Evolutionary conservation across 92 coral and sea anemone species (phyloP).

Genomic region (Nematostella vectensis): DNA sequence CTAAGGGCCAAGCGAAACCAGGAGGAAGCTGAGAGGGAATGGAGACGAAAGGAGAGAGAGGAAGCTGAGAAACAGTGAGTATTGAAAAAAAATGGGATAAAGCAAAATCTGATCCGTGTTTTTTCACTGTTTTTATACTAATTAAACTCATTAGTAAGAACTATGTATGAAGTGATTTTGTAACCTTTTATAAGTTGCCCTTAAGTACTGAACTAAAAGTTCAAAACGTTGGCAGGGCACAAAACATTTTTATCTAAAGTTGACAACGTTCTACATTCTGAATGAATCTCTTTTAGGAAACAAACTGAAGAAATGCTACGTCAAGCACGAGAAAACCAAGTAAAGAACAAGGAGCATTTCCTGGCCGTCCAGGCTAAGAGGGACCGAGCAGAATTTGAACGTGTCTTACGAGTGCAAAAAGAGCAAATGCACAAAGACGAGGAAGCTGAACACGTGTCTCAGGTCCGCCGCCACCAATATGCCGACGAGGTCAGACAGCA

Average conservation of each 20-base stretch:
- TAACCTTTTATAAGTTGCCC: too few species aligned
- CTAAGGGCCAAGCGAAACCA: slow-evolving; percentile 92
- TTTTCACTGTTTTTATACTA: too few species aligned
- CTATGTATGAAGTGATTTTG: too few species aligned
- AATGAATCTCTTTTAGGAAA: slow-evolving; percentile 46
- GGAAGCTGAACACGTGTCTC: slow-evolving; percentile 55
- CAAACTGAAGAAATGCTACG: slow-evolving; percentile 84
- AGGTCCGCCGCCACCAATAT: slow-evolving; percentile 80
- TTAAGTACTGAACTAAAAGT: too few species aligned
- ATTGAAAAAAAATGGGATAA: background rate
- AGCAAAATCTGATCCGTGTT: background rate
- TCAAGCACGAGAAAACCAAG: slow-evolving; percentile 83
- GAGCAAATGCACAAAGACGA: slow-evolving; percentile 85
- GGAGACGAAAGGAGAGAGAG: slow-evolving; percentile 87
- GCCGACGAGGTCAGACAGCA: slow-evolving; percentile 90
- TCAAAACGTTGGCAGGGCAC: too few species aligned
- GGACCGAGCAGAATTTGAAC: slow-evolving; percentile 93
- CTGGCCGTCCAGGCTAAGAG: slow-evolving; percentile 96
- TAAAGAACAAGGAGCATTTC: slow-evolving; percentile 87
- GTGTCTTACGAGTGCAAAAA: slow-evolving; percentile 85
- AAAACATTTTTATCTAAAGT: too few species aligned
- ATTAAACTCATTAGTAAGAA: too few species aligned
- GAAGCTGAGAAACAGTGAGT: slow-evolving; percentile 88
- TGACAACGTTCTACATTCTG: too few species aligned
- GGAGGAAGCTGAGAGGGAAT: slow-evolving; percentile 94